These are phyloP conservation scores for Myotis planiceps DNA, from an alignment of 2,797 vertebrate species.

Conservation along the genomic window DNA sequence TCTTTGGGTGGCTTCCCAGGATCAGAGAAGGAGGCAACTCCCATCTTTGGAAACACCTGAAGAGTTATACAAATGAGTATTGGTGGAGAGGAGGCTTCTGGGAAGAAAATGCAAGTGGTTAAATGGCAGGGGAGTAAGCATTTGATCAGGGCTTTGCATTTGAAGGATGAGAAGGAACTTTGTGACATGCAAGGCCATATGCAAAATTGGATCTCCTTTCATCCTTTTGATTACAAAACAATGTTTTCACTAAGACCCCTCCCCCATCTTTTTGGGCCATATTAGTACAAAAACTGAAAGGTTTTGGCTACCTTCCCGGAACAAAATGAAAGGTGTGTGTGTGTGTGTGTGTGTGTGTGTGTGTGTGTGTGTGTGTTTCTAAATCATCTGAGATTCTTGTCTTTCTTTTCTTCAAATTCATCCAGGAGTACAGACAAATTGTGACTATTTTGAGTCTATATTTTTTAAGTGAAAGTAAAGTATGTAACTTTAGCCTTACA, in stretches of 20 bases:
- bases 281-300: neutral
- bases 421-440: neutral
- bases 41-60: neutral
- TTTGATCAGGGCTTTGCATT: neutral
- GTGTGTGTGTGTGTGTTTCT: neutral
- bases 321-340: neutral
- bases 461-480: neutral
- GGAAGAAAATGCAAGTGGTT: neutral
- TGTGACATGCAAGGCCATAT: neutral
- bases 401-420: conserved; percentile 26
- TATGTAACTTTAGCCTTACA: neutral
- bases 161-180: neutral
- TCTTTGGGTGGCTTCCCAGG: neutral
- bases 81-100: neutral
- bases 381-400: neutral
- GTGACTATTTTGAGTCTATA: neutral
- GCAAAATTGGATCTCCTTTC: neutral
- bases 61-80: neutral
- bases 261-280: neutral
- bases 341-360: neutral
- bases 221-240: conserved; percentile 20
- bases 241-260: neutral
- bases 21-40: neutral
- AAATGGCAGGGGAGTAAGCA: neutral
- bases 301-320: conserved; percentile 7